Percentiles rank a stretch among this genome's conserved stretches.
Conservation (phyloP, 2,888 invertebrate species). For the Oscheius sp. region DNA sequence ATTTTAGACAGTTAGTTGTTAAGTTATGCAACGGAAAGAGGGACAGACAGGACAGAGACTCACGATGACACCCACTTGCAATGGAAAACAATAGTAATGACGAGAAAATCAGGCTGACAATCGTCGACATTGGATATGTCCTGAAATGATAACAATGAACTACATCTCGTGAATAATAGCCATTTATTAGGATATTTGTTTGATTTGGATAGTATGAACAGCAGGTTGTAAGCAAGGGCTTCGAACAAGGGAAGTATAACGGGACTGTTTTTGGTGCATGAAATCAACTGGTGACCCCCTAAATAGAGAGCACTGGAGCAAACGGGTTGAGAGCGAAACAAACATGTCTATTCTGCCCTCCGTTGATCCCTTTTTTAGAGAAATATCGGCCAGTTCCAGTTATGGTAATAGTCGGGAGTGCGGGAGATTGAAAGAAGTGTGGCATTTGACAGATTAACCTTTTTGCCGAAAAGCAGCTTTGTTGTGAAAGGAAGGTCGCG, state of each 20-base stretch:
- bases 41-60: slow-evolving; percentile 27
- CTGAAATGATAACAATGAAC: slow-evolving; percentile 10
- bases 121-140: background rate
- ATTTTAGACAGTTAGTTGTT: background rate
- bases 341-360: slow-evolving; percentile 26
- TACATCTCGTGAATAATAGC: background rate
- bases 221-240: background rate
- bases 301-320: background rate
- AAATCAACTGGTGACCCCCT: background rate
- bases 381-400: slow-evolving; percentile 24
- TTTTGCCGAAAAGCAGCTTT: background rate
- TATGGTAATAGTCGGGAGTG: slow-evolving; percentile 32
- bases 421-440: background rate
- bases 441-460: slow-evolving; percentile 7
- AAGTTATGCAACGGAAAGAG: slow-evolving; percentile 12
- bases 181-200: background rate
- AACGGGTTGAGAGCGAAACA: background rate
- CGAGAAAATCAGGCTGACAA: background rate
- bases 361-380: slow-evolving; percentile 15
- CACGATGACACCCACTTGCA: slow-evolving; percentile 32
- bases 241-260: background rate
- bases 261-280: background rate
- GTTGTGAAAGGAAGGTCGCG: background rate
- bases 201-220: background rate
- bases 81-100: slow-evolving; percentile 12